Evolutionary conservation across 1,140 invertebrate species (phyloP), one percentile per base, ranked within the genome.

Genomic region (Danaus melanippus): DNA sequence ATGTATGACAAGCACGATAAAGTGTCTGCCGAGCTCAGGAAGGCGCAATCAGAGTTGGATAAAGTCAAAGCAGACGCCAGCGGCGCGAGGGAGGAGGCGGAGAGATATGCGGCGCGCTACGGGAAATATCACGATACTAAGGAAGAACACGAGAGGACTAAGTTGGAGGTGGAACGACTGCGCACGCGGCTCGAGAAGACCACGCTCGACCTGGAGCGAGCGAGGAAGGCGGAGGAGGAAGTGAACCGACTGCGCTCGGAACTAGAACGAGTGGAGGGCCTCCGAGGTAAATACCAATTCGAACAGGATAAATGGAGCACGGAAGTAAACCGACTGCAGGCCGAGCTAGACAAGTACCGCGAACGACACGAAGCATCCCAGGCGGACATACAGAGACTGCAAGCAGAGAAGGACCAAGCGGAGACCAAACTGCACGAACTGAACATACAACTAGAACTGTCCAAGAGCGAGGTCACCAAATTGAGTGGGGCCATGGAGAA

Each of bases 1-100:
- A 92, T 96, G 88, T 94, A 95, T 65, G 96, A 97, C 66, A 95
- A 96, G 69, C 93, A 96, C 66, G 95, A 97, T 62, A 93, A 95
- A 74, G 90, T 92, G 48, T 93, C 95, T 63, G 87, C 91, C 5
- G 96, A 97, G 67, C 88, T 96, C 50, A 88, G 95, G 53, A 93
- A 95, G 83, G 90, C 94, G 4, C 93, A 96, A 72, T 90, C 89
- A 2, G 95, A 96, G 63, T 84, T 92, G 9, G 93, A 94, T 44
- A 91, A 91, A 76, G 86, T 90, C 52, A 90, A 90, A 63, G 84
- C 86, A 62, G 94, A 92, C 71, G 93, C 90, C 21, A 94, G 91
- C 70, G 92, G 89, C 65, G 87, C 92, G 42, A 90, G 90, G 65
- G 93, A 91, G 64, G 92, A 94, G 75, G 88, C 92, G 54, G 93